Evolutionary conservation across 2,113 vertebrate species (phyloP).

Genomic region (Siniperca chuatsi): DNA sequence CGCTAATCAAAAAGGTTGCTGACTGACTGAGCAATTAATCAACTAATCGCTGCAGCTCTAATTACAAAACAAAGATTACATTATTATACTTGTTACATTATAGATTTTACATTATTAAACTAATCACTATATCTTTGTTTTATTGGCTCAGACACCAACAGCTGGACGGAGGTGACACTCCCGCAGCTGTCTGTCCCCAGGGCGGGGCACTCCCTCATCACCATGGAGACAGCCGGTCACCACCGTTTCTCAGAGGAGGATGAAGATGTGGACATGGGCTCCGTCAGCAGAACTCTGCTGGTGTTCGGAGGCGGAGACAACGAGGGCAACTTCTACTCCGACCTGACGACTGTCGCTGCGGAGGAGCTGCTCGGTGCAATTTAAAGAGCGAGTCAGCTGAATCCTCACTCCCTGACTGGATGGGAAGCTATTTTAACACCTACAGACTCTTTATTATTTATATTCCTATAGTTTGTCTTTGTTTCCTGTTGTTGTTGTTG

Average conservation of each 20-base stretch:
- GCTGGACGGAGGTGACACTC: conserved; percentile 81
- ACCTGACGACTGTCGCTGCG: conserved; percentile 73
- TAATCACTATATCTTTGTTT: not conserved
- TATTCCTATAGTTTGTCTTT: conserved; percentile 7
- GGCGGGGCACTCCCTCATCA: conserved; percentile 84
- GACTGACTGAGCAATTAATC: too few relatives aligned
- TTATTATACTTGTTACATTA: not conserved
- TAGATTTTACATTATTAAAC: not conserved
- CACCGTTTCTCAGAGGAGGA: not conserved
- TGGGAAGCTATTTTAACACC: conserved; percentile 24
- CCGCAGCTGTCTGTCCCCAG: conserved; percentile 74
- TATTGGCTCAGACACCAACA: conserved; percentile 75
- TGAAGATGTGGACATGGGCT: not conserved
- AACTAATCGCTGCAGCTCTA: not conserved
- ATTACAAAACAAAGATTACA: not conserved
- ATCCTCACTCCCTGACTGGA: conserved; percentile 20
- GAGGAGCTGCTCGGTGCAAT: conserved; percentile 70
- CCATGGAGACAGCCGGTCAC: conserved; percentile 61
- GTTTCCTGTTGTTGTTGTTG: conserved; percentile 1
- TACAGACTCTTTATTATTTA: conserved; percentile 54
- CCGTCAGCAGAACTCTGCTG: conserved; percentile 61
- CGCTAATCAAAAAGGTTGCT: too few relatives aligned
- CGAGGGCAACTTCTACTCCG: conserved; percentile 81
- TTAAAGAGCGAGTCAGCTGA: conserved; percentile 35
- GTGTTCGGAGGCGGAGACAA: conserved; percentile 84